Base-by-base conservation (phyloP, 2,888 invertebrate species). In the Leptogaster cylindrica region DNA sequence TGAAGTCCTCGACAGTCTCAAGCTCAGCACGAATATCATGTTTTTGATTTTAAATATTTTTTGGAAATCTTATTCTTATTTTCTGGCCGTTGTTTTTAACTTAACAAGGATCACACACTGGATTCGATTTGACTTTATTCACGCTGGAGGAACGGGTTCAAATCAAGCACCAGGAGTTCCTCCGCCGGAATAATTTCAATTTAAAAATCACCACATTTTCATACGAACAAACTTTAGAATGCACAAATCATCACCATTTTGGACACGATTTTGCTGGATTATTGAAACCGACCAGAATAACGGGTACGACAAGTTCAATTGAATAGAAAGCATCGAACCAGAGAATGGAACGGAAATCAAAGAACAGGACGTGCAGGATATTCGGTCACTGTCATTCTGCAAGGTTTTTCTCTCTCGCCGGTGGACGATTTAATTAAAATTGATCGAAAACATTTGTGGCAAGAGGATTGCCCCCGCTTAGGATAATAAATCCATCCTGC, bases 381-480 rank as follows among this genome's bases (percentile, higher is more conserved):
- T 58, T 58, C 41, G 58, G 58, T 58, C 58, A 58, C 58, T 58
- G 58, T 58, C 58, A 58, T 58, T 36, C 58, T 39, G 27, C 31
- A 39, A 25, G 14, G 25, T 23, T 14, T 39, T 25, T 25, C 25
- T 20, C 12, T 36, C 5, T 58, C 58, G 41, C 41, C 25, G 18
- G 41, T 20, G 12, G 58, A 39, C n/a, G 25, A 39, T 58, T 58
- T 39, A 58, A 58, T 58, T 58, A 58, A 58, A 58, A 58, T 58
- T 58, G 58, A 58, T 58, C 58, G 58, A 23, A 39, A 31, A 12
- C 16, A 58, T 52, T 52, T 52, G 41, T 7, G 58, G 27, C 28
- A 20, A 20, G 18, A 12, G 8, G 20, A 2, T 4, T 6, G 16
- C n/a, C 39, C n/a, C 4, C n/a, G 36, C 20, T n/a, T 7, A 4